phyloP scores from a whole-genome alignment of 2,888 invertebrate genomes.

The Xanthia togata region DNA sequence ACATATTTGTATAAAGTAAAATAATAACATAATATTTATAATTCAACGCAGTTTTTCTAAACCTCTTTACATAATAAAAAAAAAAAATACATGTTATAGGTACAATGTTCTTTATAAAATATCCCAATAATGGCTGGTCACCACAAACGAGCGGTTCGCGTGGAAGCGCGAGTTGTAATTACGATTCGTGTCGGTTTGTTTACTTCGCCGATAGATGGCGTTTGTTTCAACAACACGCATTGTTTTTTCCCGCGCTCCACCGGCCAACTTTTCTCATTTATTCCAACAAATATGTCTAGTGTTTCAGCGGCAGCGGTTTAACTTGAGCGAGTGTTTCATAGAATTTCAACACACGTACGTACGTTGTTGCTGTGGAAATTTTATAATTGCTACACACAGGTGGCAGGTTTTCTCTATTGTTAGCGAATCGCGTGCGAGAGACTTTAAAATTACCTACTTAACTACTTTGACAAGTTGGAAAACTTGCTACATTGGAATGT shows the following conservation, averaged over 20 bases:
- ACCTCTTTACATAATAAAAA: background rate
- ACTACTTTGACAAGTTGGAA: slow-evolving; percentile 16
- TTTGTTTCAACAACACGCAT: slow-evolving; percentile 70
- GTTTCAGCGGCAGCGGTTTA: slow-evolving; percentile 68
- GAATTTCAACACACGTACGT: slow-evolving; percentile 61
- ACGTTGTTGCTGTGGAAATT: slow-evolving; percentile 55
- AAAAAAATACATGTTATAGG: background rate
- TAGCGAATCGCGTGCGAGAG: background rate
- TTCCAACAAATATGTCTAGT: slow-evolving; percentile 74
- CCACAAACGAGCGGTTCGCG: slow-evolving; percentile 71
- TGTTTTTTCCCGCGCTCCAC: slow-evolving; percentile 71
- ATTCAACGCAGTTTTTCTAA: background rate
- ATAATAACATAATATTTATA: background rate
- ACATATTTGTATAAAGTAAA: too few relatives aligned
- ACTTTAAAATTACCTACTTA: slow-evolving; percentile 16
- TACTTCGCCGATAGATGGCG: slow-evolving; percentile 72
- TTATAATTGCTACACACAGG: slow-evolving; percentile 63
- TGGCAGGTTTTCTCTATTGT: slow-evolving; percentile 27
- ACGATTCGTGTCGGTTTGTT: slow-evolving; percentile 71
- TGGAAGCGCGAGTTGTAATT: slow-evolving; percentile 73
- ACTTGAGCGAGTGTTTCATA: slow-evolving; percentile 63
- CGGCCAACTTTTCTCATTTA: slow-evolving; percentile 78
- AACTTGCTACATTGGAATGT: slow-evolving; percentile 8
- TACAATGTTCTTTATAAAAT: background rate
- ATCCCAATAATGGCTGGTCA: slow-evolving; percentile 43